Evolutionary conservation across 2,888 invertebrate species (phyloP).

Genomic region (Apodemia zela): DNA sequence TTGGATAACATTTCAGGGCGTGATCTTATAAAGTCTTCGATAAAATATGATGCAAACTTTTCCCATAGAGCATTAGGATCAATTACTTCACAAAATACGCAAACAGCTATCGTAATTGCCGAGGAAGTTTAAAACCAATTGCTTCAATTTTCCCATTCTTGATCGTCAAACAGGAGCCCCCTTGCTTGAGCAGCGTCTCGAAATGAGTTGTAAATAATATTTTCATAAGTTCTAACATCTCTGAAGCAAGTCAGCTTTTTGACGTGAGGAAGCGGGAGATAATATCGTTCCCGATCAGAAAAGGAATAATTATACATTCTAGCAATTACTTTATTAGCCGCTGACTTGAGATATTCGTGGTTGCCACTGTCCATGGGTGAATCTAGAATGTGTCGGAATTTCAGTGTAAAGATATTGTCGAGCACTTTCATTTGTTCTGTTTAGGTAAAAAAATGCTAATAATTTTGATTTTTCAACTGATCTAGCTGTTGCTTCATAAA

Average conservation of each 20-base stretch:
- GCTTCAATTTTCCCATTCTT: conserved; percentile 18
- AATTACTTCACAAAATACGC: conserved; percentile 16
- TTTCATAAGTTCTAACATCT: conserved; percentile 5
- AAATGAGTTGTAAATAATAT: conserved; percentile 18
- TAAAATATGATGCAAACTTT: conserved; percentile 17
- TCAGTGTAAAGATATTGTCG: conserved; percentile 14
- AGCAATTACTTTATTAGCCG: too few species aligned
- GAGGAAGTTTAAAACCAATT: conserved; percentile 18
- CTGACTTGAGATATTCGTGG: too few species aligned
- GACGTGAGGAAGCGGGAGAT: conserved; percentile 35
- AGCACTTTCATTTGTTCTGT: conserved; percentile 15
- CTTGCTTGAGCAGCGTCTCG: conserved; percentile 17
- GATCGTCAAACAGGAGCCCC: conserved; percentile 13
- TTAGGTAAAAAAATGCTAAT: conserved; percentile 17
- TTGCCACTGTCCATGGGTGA: too few species aligned
- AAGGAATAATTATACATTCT: conserved; percentile 11
- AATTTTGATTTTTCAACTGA: conserved; percentile 16
- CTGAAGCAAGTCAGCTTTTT: conserved; percentile 32
- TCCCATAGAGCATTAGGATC: conserved; percentile 16
- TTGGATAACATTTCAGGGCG: conserved; percentile 14
- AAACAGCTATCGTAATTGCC: conserved; percentile 18
- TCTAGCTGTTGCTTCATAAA: conserved; percentile 6
- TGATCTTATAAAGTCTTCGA: conserved; percentile 17
- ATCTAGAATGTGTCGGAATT: too few species aligned
- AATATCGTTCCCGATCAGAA: conserved; percentile 23